phyloP scores from a whole-genome alignment of 2,888 invertebrate genomes.

The Cheilosia soror region DNA sequence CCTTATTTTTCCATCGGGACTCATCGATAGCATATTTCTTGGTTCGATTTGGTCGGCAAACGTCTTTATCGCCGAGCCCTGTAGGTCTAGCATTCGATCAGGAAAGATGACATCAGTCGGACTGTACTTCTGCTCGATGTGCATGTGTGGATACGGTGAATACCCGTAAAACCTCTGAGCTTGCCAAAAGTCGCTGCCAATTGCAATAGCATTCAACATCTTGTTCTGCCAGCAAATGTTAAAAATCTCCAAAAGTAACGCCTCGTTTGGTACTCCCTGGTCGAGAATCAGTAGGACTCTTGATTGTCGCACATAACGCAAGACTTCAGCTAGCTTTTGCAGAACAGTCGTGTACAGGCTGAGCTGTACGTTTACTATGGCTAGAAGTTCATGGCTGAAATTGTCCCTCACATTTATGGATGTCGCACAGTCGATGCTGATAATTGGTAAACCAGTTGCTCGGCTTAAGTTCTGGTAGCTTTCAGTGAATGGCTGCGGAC shows the following conservation, averaged over 20 bases:
- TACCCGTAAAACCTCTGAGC: conserved; percentile 16
- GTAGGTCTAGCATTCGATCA: conserved; percentile 9
- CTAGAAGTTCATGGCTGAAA: conserved; percentile 1
- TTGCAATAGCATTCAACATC: conserved; percentile 24
- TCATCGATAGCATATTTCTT: conserved; percentile 2
- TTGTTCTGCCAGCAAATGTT: conserved; percentile 25
- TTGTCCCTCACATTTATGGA: background rate
- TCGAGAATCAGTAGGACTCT: conserved; percentile 13
- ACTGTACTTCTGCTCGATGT: background rate
- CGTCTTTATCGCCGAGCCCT: conserved; percentile 5
- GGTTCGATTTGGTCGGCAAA: conserved; percentile 48
- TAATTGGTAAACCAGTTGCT: conserved; percentile 5
- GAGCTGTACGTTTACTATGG: conserved; percentile 3
- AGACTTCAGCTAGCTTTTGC: background rate
- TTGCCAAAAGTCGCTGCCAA: conserved; percentile 7
- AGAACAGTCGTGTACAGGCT: background rate
- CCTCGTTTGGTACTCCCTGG: background rate
- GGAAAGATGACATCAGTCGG: background rate
- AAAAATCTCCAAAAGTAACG: background rate
- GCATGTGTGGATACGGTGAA: conserved; percentile 4
- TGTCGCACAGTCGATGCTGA: background rate
- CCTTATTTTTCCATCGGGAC: background rate
- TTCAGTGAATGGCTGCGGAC: background rate
- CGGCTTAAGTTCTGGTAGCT: background rate
- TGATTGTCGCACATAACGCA: background rate